Conservation (phyloP, 2,113 vertebrate species). For the Narcine bancroftii region DNA sequence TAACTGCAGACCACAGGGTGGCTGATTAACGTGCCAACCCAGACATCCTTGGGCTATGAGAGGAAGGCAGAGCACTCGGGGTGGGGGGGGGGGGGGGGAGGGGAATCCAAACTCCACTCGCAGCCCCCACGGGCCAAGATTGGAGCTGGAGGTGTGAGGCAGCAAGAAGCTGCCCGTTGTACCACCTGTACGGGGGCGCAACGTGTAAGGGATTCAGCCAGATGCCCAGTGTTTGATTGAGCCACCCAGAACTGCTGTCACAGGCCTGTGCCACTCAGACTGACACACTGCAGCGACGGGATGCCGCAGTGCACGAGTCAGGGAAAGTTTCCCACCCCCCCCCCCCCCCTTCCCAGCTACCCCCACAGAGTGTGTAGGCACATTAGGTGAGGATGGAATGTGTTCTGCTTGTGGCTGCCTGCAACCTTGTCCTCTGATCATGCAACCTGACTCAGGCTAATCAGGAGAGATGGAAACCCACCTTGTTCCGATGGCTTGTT, state of each 20-base stretch:
- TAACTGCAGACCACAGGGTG: too few relatives aligned
- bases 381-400: not conserved
- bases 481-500: not conserved
- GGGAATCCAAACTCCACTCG: too few relatives aligned
- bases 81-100: too few relatives aligned
- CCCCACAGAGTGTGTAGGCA: not conserved
- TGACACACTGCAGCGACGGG: not conserved
- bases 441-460: not conserved
- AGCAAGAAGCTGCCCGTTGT: too few relatives aligned
- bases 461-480: not conserved
- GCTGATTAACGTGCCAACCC: too few relatives aligned
- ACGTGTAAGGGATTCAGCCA: not conserved
- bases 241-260: not conserved
- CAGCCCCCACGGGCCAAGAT: too few relatives aligned
- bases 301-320: not conserved
- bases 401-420: not conserved
- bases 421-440: not conserved
- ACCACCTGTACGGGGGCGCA: not conserved
- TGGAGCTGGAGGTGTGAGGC: too few relatives aligned
- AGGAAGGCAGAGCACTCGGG: too few relatives aligned
- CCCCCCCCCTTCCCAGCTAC: not conserved
- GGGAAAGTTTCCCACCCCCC: not conserved
- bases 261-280: not conserved
- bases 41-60: too few relatives aligned
- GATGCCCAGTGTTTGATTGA: not conserved